Conservation (phyloP, 2,888 invertebrate species). For the Odontothrips loti region DNA sequence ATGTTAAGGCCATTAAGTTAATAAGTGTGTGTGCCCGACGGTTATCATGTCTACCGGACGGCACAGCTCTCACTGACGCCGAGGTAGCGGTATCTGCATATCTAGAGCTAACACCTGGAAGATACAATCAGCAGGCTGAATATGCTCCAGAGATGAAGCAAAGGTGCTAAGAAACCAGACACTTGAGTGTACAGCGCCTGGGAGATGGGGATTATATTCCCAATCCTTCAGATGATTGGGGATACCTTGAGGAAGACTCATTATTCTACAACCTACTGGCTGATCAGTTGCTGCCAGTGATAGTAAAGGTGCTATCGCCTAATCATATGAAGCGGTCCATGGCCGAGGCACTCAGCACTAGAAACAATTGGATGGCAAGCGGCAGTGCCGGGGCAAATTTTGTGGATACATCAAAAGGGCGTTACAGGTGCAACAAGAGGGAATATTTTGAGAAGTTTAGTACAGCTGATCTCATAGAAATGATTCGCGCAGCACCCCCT, state of each 20-base stretch:
- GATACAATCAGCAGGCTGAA: background rate
- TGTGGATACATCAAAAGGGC: background rate
- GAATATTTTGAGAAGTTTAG: background rate
- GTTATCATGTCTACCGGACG: background rate
- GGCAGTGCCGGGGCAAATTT: background rate
- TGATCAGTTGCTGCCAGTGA: rapidly evolving
- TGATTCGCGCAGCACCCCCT: background rate
- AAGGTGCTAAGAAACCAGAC: background rate
- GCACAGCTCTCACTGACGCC: background rate
- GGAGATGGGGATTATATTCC: background rate
- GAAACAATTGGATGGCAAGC: background rate
- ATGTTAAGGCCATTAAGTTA: background rate
- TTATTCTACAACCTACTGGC: background rate
- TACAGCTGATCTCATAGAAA: background rate
- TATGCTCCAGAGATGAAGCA: background rate
- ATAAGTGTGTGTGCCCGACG: background rate
- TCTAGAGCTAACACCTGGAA: background rate
- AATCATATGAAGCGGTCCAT: background rate
- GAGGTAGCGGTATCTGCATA: background rate
- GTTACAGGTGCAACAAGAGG: background rate
- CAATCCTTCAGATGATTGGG: background rate
- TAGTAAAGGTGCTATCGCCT: background rate
- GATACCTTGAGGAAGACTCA: background rate
- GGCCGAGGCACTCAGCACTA: background rate
- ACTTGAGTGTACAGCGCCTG: background rate